phyloP scores from a whole-genome alignment of 2,888 invertebrate species.

The Polymixis lichenea region DNA sequence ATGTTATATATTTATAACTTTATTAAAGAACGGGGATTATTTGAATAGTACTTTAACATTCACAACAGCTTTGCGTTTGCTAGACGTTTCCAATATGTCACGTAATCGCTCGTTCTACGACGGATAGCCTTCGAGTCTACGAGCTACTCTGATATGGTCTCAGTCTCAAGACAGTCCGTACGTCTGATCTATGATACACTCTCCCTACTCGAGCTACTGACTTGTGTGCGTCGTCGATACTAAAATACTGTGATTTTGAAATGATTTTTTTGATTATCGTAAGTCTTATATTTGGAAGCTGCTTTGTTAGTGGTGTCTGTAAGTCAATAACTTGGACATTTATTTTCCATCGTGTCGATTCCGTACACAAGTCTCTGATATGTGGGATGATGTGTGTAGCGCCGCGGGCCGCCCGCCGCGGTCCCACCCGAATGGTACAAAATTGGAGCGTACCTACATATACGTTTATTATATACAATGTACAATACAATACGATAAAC shows the following conservation, averaged over 20 bases:
- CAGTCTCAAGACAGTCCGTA: slow-evolving; percentile 90
- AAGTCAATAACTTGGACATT: slow-evolving; percentile 46
- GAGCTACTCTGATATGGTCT: slow-evolving; percentile 89
- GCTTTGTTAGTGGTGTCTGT: slow-evolving; percentile 45
- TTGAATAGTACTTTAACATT: slow-evolving; percentile 79
- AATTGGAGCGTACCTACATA: slow-evolving; percentile 86
- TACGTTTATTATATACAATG: slow-evolving; percentile 89
- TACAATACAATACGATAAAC: slow-evolving; percentile 87
- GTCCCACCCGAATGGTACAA: slow-evolving; percentile 83
- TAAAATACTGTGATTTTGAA: slow-evolving; percentile 43
- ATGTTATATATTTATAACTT: slow-evolving; percentile 81
- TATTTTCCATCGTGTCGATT: slow-evolving; percentile 71
- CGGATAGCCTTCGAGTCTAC: slow-evolving; percentile 84
- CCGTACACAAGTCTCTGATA: slow-evolving; percentile 88
- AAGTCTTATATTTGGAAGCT: slow-evolving; percentile 61
- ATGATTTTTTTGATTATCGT: slow-evolving; percentile 22
- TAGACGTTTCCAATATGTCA: slow-evolving; percentile 71
- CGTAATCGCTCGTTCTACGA: slow-evolving; percentile 88
- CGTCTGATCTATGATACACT: slow-evolving; percentile 88
- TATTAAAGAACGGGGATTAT: slow-evolving; percentile 85
- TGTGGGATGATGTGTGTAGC: slow-evolving; percentile 89
- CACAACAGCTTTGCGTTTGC: slow-evolving; percentile 75
- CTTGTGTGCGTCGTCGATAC: slow-evolving; percentile 83
- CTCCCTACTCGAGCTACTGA: slow-evolving; percentile 88
- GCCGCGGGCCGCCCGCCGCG: slow-evolving; percentile 81